These are phyloP conservation scores for Upupa epops DNA, from an alignment of 2,113 vertebrate species.

Conservation along the genomic window DNA sequence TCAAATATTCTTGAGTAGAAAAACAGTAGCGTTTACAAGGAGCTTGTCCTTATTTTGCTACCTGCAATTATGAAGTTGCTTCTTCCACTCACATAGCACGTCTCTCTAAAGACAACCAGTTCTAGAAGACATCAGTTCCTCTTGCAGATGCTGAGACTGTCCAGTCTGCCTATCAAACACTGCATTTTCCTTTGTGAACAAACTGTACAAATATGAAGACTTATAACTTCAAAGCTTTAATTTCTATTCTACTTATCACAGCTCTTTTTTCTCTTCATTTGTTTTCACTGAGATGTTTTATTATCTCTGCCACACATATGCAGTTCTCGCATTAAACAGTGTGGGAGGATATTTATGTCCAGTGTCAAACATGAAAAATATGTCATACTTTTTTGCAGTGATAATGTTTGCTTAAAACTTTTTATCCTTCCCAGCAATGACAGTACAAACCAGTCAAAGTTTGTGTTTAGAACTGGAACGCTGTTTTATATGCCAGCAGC, in stretches of 20 bases:
- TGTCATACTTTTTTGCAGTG: constrained; percentile 38
- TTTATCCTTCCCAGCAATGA: constrained; percentile 50
- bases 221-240: constrained; percentile 51
- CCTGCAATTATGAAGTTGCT: not conserved
- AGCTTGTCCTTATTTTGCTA: not conserved
- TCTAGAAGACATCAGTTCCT: not conserved
- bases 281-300: constrained; percentile 57
- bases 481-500: constrained; percentile 50
- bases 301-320: constrained; percentile 39
- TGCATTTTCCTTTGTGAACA: constrained; percentile 5
- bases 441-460: constrained; percentile 33
- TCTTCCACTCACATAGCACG: not conserved
- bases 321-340: constrained; percentile 48
- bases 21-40: not conserved
- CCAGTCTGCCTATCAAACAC: constrained; percentile 6
- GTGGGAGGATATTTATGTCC: constrained; percentile 66
- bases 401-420: constrained; percentile 55
- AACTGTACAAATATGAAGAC: constrained; percentile 1
- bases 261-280: constrained; percentile 38
- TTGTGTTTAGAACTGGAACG: constrained; percentile 26
- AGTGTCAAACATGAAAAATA: constrained; percentile 53
- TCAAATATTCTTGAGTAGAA: not conserved
- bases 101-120: not conserved
- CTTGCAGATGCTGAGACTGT: not conserved
- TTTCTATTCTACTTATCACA: not conserved